Evolutionary conservation across 2,888 invertebrate genomes (phyloP).

Genomic region (Cheilosia grossa): DNA sequence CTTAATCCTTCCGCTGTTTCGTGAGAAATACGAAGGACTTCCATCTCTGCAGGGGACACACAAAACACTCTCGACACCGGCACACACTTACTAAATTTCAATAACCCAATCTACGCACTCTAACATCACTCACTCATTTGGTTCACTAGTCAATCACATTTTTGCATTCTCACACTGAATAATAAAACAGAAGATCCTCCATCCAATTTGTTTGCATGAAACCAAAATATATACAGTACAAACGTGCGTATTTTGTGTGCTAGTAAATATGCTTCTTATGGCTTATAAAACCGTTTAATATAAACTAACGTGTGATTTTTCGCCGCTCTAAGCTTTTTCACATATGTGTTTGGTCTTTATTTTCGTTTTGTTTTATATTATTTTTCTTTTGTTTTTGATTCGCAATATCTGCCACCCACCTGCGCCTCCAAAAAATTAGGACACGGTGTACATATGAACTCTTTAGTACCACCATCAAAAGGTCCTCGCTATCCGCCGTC

Average conservation of each 20-base stretch:
- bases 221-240: not conserved
- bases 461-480: constrained; percentile 57
- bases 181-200: too few relatives aligned
- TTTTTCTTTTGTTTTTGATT: constrained; percentile 56
- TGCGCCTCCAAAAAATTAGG: constrained; percentile 34
- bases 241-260: not conserved
- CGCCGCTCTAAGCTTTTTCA: not conserved
- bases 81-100: constrained; percentile 7
- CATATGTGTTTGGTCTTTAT: constrained; percentile 6
- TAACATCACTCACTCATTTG: constrained; percentile 7
- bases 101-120: constrained; percentile 5
- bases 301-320: not conserved
- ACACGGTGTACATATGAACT: constrained; percentile 47
- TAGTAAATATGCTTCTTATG: not conserved
- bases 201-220: not conserved
- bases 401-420: constrained; percentile 4
- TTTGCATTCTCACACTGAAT: not conserved
- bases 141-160: constrained; percentile 24
- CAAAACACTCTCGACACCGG: constrained; percentile 42
- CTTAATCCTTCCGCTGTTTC: constrained; percentile 25
- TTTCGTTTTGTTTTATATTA: constrained; percentile 22
- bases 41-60: constrained; percentile 27
- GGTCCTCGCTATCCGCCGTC: constrained; percentile 87
- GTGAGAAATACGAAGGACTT: constrained; percentile 4
- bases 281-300: not conserved